These are phyloP conservation scores for Condylostylus longicornis DNA, from an alignment of 1,140 invertebrate genomes.

Conservation along the genomic window DNA sequence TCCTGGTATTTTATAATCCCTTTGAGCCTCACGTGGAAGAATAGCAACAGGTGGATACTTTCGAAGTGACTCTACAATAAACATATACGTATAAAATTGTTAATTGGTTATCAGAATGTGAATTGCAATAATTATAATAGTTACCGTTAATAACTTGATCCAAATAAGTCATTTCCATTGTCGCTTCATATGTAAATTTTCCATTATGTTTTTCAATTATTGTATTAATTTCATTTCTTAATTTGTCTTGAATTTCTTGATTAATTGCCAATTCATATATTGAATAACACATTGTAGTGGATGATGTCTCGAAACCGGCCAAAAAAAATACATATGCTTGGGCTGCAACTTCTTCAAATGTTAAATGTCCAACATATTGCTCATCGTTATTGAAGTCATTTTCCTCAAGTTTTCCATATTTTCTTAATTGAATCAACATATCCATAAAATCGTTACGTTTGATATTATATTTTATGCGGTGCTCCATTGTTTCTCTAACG, in stretches of 20 bases:
- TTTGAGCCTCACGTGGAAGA: conserved; percentile 14
- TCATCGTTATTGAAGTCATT: conserved; percentile 9
- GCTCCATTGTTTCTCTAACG: conserved; percentile 25
- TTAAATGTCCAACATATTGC: conserved; percentile 5
- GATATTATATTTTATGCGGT: conserved; percentile 28
- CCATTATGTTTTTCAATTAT: conserved; percentile 33
- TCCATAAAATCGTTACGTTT: conserved; percentile 35
- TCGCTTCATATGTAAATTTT: conserved; percentile 39
- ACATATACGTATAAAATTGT: conserved; percentile 4
- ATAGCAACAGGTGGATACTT: conserved; percentile 29
- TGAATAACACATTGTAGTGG: conserved; percentile 32
- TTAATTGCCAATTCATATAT: conserved; percentile 35
- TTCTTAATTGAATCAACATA: conserved; percentile 22
- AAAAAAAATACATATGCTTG: conserved; percentile 47
- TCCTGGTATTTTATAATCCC: conserved; percentile 24
- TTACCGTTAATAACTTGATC: conserved; percentile 36
- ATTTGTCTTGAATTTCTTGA: conserved; percentile 33
- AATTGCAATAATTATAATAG: background rate
- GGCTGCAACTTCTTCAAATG: conserved; percentile 29
- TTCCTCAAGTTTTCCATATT: background rate
- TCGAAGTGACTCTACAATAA: conserved; percentile 32
- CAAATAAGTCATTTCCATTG: conserved; percentile 41
- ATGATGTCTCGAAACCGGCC: conserved; percentile 42
- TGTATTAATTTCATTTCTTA: conserved; percentile 33
- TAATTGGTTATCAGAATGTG: background rate